Base-by-base conservation (phyloP, 2,113 vertebrate genomes). In the Apodemus speciosus region DNA sequence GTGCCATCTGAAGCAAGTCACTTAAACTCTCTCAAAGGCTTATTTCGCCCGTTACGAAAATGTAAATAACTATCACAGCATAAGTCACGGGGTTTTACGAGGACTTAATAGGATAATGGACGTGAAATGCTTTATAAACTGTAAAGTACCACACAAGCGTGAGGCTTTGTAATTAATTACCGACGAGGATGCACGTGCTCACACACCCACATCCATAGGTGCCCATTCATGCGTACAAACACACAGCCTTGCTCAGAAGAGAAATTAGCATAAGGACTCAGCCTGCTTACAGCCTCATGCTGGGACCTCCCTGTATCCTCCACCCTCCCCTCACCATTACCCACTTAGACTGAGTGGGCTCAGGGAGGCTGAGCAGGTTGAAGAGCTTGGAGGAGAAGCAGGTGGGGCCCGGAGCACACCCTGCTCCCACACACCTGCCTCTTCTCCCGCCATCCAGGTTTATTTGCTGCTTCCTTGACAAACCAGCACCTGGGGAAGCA, bases 341-440 rank as follows among this genome's bases (percentile, higher is more conserved):
- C 93, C 90, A 93, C 96, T 97, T 89, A 95, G 68, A 46, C 75
- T 85, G 92, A 96, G 95, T 94, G 94, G 90, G 89, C 77, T 94
- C 69, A 2, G 94, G 88, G 81, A 94, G 79, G 49, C 56, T 30
- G 85, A 96, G 92, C 88, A 94, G 85, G 71, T 66, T 97, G 93
- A 96, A 93, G 95, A 87, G 95, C 84, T 87, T 95, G 0, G 1
- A 95, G 96, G 92, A 94, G 94, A 81, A 30, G 49, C 96, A 96
- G 96, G 91, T 95, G 94, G 79, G 75, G 72, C 86, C 86, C 86
- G 60, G 90, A 93, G 87, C 62, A 40, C 40, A 76, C 69, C 27
- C 80, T 5, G 83, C 86, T 96, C 88, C 21, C 3, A 40, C 83
- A 77, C 96, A 96, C 90, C 96, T 96, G 96, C 80, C 88, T 9